phyloP scores from a whole-genome alignment of 2,888 invertebrate species.

The Hoplodrina blanda region DNA sequence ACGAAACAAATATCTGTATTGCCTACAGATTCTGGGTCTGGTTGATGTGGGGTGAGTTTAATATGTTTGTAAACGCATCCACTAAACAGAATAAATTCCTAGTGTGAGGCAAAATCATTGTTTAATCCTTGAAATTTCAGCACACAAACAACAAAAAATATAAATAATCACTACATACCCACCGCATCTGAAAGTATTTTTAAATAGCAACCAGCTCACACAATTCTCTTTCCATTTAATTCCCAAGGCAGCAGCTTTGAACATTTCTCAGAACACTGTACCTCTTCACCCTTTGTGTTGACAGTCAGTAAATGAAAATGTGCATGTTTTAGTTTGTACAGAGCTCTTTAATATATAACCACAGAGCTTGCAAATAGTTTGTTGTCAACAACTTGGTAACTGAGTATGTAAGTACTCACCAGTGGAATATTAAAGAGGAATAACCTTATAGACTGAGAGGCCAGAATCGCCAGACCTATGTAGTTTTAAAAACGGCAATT shows the following conservation, averaged over 20 bases:
- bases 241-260: conserved; percentile 13
- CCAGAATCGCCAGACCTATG: no score
- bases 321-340: conserved; percentile 39
- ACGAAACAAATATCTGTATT: no score
- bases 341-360: conserved; percentile 44
- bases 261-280: conserved; percentile 29
- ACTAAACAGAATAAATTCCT: no score
- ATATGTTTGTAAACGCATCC: no score
- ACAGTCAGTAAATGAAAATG: conserved; percentile 41
- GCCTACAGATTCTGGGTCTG: no score
- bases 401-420: not conserved
- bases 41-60: no score
- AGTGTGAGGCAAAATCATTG: no score
- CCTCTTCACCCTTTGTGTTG: conserved; percentile 27
- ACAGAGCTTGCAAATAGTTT: conserved; percentile 43
- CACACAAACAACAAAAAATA: not conserved
- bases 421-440: not conserved
- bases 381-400: conserved; percentile 32
- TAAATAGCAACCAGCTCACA: conserved; percentile 5
- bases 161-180: not conserved
- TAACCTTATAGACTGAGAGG: not conserved
- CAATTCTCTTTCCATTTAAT: conserved; percentile 14
- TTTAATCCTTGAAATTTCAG: no score
- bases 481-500: no score
- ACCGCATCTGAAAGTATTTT: not conserved